A percentile compares a stretch with the other conserved stretches of the same genome.
Conservation (phyloP, 2,797 vertebrate genomes). For the Ateles fusciceps region DNA sequence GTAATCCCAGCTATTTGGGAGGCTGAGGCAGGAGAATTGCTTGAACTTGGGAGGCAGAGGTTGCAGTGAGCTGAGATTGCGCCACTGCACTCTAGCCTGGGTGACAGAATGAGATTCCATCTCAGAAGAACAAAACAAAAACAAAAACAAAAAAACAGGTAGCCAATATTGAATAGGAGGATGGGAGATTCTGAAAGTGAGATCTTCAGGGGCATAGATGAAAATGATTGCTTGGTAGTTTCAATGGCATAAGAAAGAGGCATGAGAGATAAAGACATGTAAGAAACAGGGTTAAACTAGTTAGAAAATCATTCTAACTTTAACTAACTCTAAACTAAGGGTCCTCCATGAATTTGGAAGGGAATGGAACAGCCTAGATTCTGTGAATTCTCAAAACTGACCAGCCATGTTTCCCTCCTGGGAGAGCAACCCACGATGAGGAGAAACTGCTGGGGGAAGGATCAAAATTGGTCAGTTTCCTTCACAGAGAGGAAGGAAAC, state of each 20-base stretch:
- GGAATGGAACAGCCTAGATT: not conserved
- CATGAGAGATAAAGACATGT: not conserved
- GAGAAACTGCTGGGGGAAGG: not conserved
- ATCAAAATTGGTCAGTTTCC: not conserved
- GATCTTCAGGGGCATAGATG: not conserved
- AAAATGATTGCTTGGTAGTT: not conserved
- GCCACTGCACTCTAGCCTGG: no score
- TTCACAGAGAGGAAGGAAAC: not conserved
- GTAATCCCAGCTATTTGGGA: no score
- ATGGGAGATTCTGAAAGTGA: not conserved
- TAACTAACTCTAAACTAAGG: no score
- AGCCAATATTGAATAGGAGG: not conserved
- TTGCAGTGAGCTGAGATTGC: no score
- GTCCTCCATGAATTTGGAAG: not conserved
- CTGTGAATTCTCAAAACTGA: not conserved
- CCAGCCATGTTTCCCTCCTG: not conserved
- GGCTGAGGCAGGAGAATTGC: no score
- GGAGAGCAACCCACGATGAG: not conserved
- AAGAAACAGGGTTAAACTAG: not conserved
- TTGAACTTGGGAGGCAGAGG: no score
- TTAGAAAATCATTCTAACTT: not conserved
- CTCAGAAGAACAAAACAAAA: no score
- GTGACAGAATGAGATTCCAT: no score
- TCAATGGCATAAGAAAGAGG: not conserved
- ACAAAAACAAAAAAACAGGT: not conserved